These are phyloP conservation scores for Pomacea maculata DNA, from an alignment of 1,140 invertebrate species.

Conservation along the genomic window DNA sequence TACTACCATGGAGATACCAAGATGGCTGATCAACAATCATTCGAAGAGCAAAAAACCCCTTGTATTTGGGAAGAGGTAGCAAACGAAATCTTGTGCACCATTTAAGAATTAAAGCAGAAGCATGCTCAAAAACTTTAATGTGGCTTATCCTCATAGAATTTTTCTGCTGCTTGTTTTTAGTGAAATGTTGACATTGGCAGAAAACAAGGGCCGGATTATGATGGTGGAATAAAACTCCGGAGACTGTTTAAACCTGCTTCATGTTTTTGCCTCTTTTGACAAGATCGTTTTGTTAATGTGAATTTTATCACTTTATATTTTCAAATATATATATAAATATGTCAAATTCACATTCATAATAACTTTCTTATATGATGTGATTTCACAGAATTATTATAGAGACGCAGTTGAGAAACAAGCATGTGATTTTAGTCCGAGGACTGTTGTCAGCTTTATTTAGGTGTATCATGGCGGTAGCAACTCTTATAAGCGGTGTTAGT, in stretches of 20 bases:
- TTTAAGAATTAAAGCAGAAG: no score
- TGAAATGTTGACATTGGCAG: no score
- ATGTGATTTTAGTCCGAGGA: background rate
- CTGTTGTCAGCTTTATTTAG: background rate
- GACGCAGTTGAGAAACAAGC: background rate
- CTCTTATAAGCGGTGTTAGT: slow-evolving; percentile 8
- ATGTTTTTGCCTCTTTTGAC: background rate
- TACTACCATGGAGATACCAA: slow-evolving; percentile 27
- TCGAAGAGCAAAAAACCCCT: background rate
- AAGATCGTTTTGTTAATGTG: background rate
- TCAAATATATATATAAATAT: background rate
- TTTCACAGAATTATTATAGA: no score
- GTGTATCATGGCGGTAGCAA: slow-evolving; percentile 7
- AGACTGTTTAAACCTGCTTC: background rate
- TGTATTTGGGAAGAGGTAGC: background rate
- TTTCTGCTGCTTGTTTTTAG: no score
- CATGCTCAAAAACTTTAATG: background rate
- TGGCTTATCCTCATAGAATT: no score
- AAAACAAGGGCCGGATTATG: no score
- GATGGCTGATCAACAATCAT: slow-evolving; percentile 25
- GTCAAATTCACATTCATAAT: background rate
- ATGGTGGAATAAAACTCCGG: no score
- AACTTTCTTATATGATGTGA: no score
- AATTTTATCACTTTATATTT: background rate
- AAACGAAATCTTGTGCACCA: background rate